phyloP scores from a whole-genome alignment of 2,888 invertebrate genomes.

The Belgica antarctica region DNA sequence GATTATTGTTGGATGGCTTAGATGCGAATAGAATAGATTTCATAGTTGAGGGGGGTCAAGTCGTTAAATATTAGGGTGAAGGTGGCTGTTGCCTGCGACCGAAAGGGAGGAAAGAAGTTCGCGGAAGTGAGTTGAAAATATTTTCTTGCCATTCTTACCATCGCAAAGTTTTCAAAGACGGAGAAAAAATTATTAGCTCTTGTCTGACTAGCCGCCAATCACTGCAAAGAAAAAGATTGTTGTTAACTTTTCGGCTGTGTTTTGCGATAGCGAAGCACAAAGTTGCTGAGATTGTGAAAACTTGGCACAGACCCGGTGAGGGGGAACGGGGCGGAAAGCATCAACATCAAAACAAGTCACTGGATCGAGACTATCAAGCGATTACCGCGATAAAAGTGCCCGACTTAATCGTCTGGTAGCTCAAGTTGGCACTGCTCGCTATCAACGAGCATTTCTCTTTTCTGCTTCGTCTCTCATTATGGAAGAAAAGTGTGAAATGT shows the following conservation, averaged over 20 bases:
- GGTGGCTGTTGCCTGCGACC: not conserved
- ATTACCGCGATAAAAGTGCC: too few relatives aligned
- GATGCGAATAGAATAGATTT: conserved; percentile 39
- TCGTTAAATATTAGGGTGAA: not conserved
- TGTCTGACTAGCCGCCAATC: not conserved
- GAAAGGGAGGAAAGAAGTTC: conserved; percentile 7
- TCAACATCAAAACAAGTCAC: too few relatives aligned
- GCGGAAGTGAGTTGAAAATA: too few relatives aligned
- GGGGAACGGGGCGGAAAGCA: too few relatives aligned
- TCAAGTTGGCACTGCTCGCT: too few relatives aligned
- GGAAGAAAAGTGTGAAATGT: not conserved
- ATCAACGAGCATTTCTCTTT: conserved; percentile 7
- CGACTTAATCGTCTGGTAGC: too few relatives aligned
- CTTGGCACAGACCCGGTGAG: too few relatives aligned
- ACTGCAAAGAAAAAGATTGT: not conserved
- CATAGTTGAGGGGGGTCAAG: conserved; percentile 28
- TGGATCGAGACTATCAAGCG: too few relatives aligned
- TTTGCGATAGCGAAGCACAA: not conserved
- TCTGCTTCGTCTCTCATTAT: not conserved
- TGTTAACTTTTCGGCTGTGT: too few relatives aligned
- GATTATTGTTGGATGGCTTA: conserved; percentile 26
- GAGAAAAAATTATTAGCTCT: not conserved
- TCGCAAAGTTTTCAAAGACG: not conserved
- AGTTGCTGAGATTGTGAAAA: conserved; percentile 1
- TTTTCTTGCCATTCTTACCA: not conserved